Conservation (phyloP, 2,113 vertebrate genomes). For the Empidonax alnorum region DNA sequence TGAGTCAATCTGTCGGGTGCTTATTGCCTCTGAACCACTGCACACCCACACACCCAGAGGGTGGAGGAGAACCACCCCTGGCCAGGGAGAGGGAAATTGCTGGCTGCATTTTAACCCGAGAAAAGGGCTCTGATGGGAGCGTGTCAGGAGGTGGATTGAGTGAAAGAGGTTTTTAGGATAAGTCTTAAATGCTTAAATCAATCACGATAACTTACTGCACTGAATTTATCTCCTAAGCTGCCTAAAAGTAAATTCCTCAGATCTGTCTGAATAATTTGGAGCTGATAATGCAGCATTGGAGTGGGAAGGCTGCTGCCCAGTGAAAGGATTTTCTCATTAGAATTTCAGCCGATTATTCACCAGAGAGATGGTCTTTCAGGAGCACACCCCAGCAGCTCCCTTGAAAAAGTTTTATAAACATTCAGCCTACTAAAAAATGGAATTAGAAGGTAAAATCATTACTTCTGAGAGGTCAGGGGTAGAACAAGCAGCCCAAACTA, state of each 20-base stretch:
- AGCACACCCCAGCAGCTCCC: background rate
- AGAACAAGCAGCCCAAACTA: background rate
- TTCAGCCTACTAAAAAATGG: background rate
- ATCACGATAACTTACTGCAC: conserved; percentile 5
- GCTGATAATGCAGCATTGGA: conserved; percentile 30
- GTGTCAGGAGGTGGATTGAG: background rate
- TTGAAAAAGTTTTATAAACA: background rate
- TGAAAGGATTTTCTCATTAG: conserved; percentile 42
- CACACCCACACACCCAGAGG: background rate
- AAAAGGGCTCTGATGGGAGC: background rate
- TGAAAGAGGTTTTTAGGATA: conserved; percentile 5
- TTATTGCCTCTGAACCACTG: background rate
- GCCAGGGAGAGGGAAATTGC: background rate
- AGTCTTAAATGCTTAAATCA: conserved; percentile 56
- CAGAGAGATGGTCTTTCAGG: background rate
- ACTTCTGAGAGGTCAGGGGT: background rate
- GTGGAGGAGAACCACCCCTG: background rate
- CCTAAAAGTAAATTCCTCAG: conserved; percentile 48
- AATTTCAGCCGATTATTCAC: conserved; percentile 32
- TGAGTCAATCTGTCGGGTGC: background rate
- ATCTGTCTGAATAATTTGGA: conserved; percentile 46
- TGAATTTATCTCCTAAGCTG: conserved; percentile 59
- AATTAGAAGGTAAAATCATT: background rate
- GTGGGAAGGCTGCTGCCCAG: conserved; percentile 22
- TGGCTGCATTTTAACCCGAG: background rate